Evolutionary conservation across 64 coral and sea anemone genomes (phyloP).

Genomic region (Platygyra sinensis): DNA sequence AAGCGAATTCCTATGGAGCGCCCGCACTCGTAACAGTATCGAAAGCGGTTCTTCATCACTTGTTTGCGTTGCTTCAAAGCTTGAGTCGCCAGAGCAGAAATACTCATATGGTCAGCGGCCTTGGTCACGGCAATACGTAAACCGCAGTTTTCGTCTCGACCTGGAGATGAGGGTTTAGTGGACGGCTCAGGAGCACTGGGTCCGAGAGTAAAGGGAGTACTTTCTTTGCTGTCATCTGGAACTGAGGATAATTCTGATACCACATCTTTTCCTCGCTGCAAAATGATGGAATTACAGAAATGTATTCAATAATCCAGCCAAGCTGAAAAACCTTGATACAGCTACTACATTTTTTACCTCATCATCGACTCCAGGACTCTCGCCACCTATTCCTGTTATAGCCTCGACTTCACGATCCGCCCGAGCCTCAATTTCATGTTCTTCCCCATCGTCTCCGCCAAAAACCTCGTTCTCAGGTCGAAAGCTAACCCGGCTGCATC

Average conservation of each 20-base stretch:
- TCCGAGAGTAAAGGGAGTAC: conserved; percentile 10
- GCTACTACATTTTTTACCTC: not conserved
- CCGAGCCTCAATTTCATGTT: conserved; percentile 25
- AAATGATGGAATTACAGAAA: not conserved
- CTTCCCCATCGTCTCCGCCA: not conserved
- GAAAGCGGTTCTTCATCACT: conserved; percentile 99
- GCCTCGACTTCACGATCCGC: conserved; percentile 67
- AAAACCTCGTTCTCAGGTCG: conserved; percentile 57
- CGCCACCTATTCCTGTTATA: conserved; percentile 19
- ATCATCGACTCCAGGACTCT: conserved; percentile 23
- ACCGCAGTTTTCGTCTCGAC: conserved; percentile 89
- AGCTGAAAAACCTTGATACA: not conserved
- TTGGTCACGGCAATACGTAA: conserved; percentile 91
- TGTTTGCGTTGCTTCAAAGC: conserved; percentile 77
- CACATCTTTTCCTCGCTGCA: conserved; percentile 7
- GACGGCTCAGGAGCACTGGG: not conserved
- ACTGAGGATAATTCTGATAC: not conserved
- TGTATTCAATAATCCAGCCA: not conserved
- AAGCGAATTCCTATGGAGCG: conserved; percentile 92
- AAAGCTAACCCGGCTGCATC: conserved; percentile 75
- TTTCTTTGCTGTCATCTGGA: conserved; percentile 17
- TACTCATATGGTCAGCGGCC: conserved; percentile 87
- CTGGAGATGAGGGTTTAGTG: conserved; percentile 36
- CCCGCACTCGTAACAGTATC: conserved; percentile 98
- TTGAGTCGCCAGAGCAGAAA: conserved; percentile 82